Conservation (phyloP, 2,888 invertebrate species). For the Pyralis farinalis region DNA sequence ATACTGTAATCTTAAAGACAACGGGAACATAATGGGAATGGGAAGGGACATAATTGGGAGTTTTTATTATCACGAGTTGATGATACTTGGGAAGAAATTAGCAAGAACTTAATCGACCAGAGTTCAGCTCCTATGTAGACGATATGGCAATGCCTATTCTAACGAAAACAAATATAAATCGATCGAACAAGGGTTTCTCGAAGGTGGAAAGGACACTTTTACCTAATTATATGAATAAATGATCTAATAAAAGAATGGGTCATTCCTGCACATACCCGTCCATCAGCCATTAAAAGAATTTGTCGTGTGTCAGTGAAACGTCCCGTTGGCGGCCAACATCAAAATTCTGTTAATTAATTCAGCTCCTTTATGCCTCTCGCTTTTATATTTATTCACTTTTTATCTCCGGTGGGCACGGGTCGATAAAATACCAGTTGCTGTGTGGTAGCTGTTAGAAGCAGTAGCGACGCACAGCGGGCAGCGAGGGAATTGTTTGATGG, state of each 20-base stretch:
- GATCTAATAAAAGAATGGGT: conserved; percentile 19
- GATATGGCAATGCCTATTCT: too few relatives aligned
- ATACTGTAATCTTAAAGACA: too few relatives aligned
- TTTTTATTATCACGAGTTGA: too few relatives aligned
- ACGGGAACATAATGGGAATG: too few relatives aligned
- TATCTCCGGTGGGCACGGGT: conserved; percentile 68
- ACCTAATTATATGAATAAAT: too few relatives aligned
- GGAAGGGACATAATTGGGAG: too few relatives aligned
- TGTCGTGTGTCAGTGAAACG: conserved; percentile 61
- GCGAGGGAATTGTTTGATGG: background rate
- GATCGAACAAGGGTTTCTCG: too few relatives aligned
- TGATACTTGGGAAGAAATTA: too few relatives aligned
- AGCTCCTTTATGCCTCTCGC: conserved; percentile 62
- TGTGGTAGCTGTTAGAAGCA: conserved; percentile 23
- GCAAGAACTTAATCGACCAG: too few relatives aligned
- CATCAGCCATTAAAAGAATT: conserved; percentile 50
- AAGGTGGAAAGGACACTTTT: too few relatives aligned
- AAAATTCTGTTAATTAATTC: conserved; percentile 75
- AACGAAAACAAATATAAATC: too few relatives aligned
- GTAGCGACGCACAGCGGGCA: conserved; percentile 15
- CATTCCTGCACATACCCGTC: conserved; percentile 30
- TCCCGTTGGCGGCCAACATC: conserved; percentile 49
- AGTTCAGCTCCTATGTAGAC: too few relatives aligned
- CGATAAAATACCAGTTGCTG: conserved; percentile 57
- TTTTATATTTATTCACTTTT: conserved; percentile 62